Base-by-base conservation (phyloP, 2,797 vertebrate genomes). In the Chelon auratus region DNA sequence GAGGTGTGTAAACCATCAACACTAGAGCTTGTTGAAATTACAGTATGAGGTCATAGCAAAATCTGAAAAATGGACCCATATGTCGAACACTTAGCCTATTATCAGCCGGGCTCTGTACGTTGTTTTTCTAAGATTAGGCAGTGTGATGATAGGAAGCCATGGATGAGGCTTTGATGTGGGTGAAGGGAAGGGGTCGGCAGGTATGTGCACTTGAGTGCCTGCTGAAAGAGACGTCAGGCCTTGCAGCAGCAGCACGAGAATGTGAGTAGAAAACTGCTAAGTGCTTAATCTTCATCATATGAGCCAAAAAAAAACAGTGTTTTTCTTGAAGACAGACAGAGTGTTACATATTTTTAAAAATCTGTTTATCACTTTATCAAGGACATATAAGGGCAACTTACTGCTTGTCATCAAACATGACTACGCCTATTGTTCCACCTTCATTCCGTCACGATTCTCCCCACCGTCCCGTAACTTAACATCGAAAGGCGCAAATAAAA, bases 111-210 rank as follows among this genome's bases (percentile, higher is more conserved):
- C 43, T 72, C 36, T 69, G 52, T 20, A 20, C 1, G 1, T 37
- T 68, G 47, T 77, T 81, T 75, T 71, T 70, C 36, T 45, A 54
- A 69, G 65, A 84, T 85, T 72, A 77, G 61, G 76, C 42, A 72
- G 63, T 20, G 36, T 40, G 67, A 80, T 73, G 78, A 85, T 78
- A 71, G 84, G 81, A 89, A 90, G 77, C 61, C 79, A 73, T 75
- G 75, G 83, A 86, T 87, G 78, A 80, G 58, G 68, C 73, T 86
- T 88, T 90, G 75, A 86, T 84, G 76, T 82, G 37, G 62, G 51
- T 40, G 47, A 63, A 61, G 6, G 39, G 51, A 82, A 77, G 78
- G 81, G 78, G 75, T 58, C 43, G 56, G 63, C 62, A 85, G 86
- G 89, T 80, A 87, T 86, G 71, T 47, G 62, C 22, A 63, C 63